Evolutionary conservation across 2,113 vertebrate genomes (phyloP), one percentile per base, ranked within the genome.

Genomic region (Hiodon alosoides): DNA sequence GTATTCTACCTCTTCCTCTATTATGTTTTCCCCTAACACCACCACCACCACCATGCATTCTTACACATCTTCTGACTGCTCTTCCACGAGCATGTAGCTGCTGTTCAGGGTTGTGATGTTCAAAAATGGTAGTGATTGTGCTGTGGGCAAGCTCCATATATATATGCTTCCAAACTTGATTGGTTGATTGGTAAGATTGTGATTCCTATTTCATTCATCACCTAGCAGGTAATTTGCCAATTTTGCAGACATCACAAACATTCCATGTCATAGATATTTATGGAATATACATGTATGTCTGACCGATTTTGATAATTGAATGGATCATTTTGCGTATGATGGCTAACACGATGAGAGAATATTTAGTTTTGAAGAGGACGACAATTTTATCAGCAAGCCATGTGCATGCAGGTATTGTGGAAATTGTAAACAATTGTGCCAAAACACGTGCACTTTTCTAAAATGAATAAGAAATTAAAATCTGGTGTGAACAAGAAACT

Each of bases 401-500:
- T 72, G 70, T 47, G 55, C 55, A 48, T 72, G 64, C 46, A 72
- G 70, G 59, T 72, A 72, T 60, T 59, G 54, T 72, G 70, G 11
- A 46, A 72, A 72, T 72, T 2, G 55, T 72, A 72, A 10, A 72
- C 17, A 72, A 60, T 47, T 60, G 57, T 51, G 58, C 58, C 58
- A 61, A 73, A 73, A 62, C 17, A 73, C 46, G 31, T 61, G 58
- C 71, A 73, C 61, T 73, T 73, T 62, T 57, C 57, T 62, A 48
- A 73, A 61, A 62, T 73, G 46, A 73, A 73, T 73, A 61, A 73
- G 46, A 73, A 50, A 62, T 73, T 73, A 2, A 73, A 73, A 64
- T 61, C 58, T 50, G 71, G 71, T 73, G 71, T 73, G 61, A 74
- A 74, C 62, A 74, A 74, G 62, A 48, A 74, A 74, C 62, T 66